Percentiles rank a stretch among this genome's conserved stretches.
Evolutionary conservation across 2,113 vertebrate genomes (phyloP).

Genomic region (Corapipo altera): DNA sequence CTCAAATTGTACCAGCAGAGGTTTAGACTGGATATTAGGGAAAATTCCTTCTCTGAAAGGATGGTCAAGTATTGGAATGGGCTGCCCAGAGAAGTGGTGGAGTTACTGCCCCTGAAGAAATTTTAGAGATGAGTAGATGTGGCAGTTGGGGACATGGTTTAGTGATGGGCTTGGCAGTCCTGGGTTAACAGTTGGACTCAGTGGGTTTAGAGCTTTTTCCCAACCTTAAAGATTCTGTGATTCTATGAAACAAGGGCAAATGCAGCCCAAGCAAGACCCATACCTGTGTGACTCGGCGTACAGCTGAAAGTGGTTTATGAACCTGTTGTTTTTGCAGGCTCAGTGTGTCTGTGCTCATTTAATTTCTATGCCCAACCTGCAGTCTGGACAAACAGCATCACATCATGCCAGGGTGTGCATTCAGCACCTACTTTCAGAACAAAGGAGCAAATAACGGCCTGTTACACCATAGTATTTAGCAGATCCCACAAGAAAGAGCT

Average conservation of each 20-base stretch:
- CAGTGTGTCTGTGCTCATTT: neutral
- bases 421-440: neutral
- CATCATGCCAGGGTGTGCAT: neutral
- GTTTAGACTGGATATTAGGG: neutral
- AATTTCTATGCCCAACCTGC: neutral
- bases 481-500: constrained; percentile 23
- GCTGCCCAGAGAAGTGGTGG: neutral
- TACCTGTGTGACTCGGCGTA: accelerated
- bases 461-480: neutral
- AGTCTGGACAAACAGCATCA: neutral
- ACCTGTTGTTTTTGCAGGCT: neutral
- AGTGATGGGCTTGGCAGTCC: neutral
- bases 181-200: neutral
- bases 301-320: neutral
- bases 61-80: neutral
- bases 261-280: neutral
- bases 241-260: neutral
- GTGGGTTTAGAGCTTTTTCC: neutral
- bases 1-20: neutral
- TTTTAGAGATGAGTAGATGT: neutral
- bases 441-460: neutral
- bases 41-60: neutral
- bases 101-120: neutral
- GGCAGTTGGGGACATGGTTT: neutral
- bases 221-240: neutral